Conservation (phyloP, 2,113 vertebrate species). For the Gallinago jamesoni region DNA sequence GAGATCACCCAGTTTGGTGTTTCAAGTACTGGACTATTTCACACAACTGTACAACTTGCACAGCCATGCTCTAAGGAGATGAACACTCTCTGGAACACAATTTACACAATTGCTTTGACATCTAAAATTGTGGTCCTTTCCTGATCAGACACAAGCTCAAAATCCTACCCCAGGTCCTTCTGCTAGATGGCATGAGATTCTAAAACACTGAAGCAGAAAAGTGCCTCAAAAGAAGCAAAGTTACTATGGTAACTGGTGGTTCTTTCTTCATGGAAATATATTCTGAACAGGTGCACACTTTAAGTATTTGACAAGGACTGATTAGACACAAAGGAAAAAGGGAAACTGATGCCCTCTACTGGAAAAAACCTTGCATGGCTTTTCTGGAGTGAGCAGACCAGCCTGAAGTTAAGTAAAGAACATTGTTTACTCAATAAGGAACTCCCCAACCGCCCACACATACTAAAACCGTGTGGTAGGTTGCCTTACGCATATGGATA, state of each 20-base stretch:
- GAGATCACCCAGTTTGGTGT: neutral
- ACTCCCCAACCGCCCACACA: neutral
- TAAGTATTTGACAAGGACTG: neutral
- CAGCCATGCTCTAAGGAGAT: neutral
- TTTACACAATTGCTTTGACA: neutral
- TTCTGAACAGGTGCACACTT: neutral
- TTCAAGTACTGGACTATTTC: neutral
- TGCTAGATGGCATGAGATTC: neutral
- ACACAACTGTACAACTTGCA: neutral
- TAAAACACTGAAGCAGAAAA: neutral
- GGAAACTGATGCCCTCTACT: neutral
- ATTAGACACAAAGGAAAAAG: neutral
- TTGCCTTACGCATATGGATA: neutral
- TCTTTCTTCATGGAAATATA: neutral
- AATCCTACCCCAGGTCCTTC: neutral
- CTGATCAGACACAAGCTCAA: neutral
- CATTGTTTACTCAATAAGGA: neutral
- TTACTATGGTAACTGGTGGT: neutral
- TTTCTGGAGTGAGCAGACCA: neutral
- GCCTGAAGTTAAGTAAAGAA: neutral
- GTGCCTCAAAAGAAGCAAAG: neutral
- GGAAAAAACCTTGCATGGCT: neutral
- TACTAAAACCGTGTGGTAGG: accelerated
- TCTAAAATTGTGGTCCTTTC: neutral
- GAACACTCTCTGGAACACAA: neutral